phyloP scores from a whole-genome alignment of 2,888 invertebrate species.

The Hecatera dysodea region DNA sequence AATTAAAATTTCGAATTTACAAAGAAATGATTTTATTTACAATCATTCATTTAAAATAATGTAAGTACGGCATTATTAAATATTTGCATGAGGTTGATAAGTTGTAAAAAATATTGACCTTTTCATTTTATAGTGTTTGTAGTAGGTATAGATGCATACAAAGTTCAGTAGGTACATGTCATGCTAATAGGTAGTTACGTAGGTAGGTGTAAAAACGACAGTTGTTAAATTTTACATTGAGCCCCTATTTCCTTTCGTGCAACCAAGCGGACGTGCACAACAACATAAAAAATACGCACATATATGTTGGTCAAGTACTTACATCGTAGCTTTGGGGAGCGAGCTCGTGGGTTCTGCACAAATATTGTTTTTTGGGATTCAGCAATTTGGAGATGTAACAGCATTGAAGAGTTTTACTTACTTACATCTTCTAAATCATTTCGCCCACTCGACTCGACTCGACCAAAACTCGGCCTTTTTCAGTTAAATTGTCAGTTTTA shows the following conservation, averaged over 20 bases:
- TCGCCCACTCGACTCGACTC: not conserved
- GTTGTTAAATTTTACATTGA: constrained; percentile 79
- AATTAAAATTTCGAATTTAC: constrained; percentile 24
- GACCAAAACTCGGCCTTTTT: too few relatives aligned
- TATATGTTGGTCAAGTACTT: constrained; percentile 67
- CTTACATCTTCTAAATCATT: not conserved
- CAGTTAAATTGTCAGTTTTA: too few relatives aligned
- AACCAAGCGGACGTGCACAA: constrained; percentile 76
- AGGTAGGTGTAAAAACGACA: constrained; percentile 66
- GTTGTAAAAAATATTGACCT: constrained; percentile 53
- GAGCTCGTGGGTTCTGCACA: constrained; percentile 55
- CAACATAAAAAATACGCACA: constrained; percentile 73
- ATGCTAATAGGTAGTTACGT: constrained; percentile 48
- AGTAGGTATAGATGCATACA: constrained; percentile 22
- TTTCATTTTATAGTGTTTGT: constrained; percentile 36
- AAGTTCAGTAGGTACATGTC: constrained; percentile 32
- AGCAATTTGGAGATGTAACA: not conserved
- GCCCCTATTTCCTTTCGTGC: constrained; percentile 84
- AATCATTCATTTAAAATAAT: constrained; percentile 30
- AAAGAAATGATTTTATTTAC: constrained; percentile 21
- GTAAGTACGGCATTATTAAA: constrained; percentile 23
- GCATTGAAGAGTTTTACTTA: not conserved
- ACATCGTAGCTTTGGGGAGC: constrained; percentile 41
- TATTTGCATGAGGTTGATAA: constrained; percentile 16
- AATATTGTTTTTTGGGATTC: not conserved